Conservation (phyloP, 2,888 invertebrate species). For the Cyaniris semiargus region DNA sequence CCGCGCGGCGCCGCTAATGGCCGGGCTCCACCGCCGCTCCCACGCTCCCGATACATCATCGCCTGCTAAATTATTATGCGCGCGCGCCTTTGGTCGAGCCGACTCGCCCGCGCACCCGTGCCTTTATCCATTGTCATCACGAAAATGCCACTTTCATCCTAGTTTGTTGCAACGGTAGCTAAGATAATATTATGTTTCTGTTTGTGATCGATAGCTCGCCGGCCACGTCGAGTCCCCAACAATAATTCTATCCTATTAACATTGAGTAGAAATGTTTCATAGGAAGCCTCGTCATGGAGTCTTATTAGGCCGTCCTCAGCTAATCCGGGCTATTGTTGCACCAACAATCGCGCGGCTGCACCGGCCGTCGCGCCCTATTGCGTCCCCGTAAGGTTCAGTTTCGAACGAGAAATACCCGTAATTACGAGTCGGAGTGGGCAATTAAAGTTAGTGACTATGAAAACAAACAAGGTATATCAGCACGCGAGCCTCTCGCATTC, state of each 20-base stretch:
- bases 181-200: not conserved
- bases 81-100: conserved; percentile 24
- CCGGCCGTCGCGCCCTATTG: not conserved
- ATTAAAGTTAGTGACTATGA: conserved; percentile 62
- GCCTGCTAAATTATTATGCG: conserved; percentile 26
- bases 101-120: conserved; percentile 11
- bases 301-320: conserved; percentile 34
- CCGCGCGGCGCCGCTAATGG: conserved; percentile 34
- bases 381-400: not conserved
- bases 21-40: conserved; percentile 22
- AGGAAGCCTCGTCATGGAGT: conserved; percentile 27
- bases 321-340: conserved; percentile 49
- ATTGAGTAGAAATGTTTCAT: conserved; percentile 1
- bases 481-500: conserved; percentile 28
- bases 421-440: conserved; percentile 39
- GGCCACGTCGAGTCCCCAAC: not conserved
- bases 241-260: conserved; percentile 3
- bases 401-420: not conserved
- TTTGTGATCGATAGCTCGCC: not conserved
- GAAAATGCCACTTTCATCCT: not conserved
- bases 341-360: conserved; percentile 3
- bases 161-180: not conserved
- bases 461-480: conserved; percentile 52
- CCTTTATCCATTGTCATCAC: not conserved
- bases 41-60: conserved; percentile 32